Evolutionary conservation across 2,888 invertebrate genomes (phyloP), one percentile per base, ranked within the genome.

Genomic region (Timema cristinae): DNA sequence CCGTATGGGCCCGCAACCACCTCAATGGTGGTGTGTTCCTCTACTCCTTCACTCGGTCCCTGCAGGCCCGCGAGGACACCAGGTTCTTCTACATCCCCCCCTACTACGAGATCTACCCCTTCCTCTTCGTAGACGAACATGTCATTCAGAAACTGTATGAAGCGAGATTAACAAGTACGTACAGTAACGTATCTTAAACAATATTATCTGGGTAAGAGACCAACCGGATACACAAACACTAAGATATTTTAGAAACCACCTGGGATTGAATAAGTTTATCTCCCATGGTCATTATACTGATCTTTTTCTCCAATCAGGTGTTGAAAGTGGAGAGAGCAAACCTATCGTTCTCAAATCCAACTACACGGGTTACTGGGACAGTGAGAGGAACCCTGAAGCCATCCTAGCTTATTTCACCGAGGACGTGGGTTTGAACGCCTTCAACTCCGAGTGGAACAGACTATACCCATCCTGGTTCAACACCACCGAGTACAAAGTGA

Each of bases 321-420:
- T 51, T 73, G 67, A 71, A 54, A 78, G 49, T 13, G 80, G 80
- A 49, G 84, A 85, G 69, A 79, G 80, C 47, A 82, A 86, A 52
- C 82, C 84, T 77, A 83, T 89, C 70, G 85, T 88, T 51, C 86
- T 91, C 75, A 86, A 84, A 72, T 86, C 87, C 77, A 91, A 91
- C 81, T 86, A 87, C 77, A 88, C 89, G 11, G 84, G 85, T 66
- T 7, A 48, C 59, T 82, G 85, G 73, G 86, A 88, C 75, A 50
- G 51, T 48, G 84, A 84, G 76, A 81, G 85, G 50, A 83, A 86
- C 78, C 82, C 85, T 2, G 89, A 90, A 74, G 84, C 86, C 71
- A 81, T 84, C 11, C 76, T 93, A 66, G 82, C 85, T 50, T 93
- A 93, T 82, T 92, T 88, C 83, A 89, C 89, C 15, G 90, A 92